Percentiles rank a stretch among this genome's conserved stretches.
Conservation (phyloP, 2,113 vertebrate genomes). For the Chamaea fasciata region DNA sequence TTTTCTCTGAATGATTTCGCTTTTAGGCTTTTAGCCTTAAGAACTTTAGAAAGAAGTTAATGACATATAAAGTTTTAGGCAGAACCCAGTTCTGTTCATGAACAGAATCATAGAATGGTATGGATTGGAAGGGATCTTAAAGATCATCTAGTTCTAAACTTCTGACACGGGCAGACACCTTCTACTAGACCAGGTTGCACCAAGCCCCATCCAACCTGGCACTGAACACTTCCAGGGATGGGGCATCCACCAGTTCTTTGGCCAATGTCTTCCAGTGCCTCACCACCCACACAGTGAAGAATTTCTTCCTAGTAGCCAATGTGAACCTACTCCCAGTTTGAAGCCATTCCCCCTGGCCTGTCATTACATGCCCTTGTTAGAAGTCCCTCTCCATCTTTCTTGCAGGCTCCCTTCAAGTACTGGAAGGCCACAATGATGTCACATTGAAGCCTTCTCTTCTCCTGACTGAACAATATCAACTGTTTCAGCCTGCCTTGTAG, state of each 20-base stretch:
- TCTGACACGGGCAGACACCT: not conserved
- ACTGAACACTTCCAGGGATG: not conserved
- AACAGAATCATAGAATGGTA: not conserved
- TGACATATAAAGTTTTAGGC: not conserved
- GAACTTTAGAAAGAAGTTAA: not conserved
- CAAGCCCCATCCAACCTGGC: not conserved
- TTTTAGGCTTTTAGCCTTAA: not conserved
- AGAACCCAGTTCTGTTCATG: not conserved
- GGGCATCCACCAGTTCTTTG: not conserved
- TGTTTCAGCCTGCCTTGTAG: not conserved
- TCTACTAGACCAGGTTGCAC: not conserved
- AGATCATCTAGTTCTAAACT: not conserved
- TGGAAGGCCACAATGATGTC: not conserved
- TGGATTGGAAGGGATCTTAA: not conserved
- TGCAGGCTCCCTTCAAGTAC: not conserved
- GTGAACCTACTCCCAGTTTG: not conserved
- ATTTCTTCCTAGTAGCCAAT: not conserved
- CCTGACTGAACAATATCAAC: not conserved
- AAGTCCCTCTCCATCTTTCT: not conserved
- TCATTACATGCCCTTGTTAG: not conserved
- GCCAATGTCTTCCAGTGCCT: not conserved
- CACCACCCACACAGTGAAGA: not conserved
- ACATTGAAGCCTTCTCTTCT: not conserved
- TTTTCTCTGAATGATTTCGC: not conserved
- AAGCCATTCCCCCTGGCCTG: not conserved